These are phyloP conservation scores for Loriculus beryllinus DNA, from an alignment of 2,797 vertebrate genomes.

Conservation along the genomic window DNA sequence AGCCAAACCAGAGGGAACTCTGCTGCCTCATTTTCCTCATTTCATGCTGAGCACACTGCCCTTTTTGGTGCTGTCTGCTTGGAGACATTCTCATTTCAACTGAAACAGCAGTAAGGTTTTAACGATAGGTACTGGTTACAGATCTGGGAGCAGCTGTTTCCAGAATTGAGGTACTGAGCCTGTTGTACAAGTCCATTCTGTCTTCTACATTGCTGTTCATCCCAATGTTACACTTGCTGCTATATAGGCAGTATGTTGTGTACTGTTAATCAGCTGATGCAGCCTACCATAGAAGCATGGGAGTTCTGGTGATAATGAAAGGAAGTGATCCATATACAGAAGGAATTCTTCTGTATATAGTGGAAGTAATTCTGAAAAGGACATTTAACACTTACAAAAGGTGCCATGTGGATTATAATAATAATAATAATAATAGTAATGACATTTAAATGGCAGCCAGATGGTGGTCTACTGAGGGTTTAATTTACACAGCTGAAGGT, in stretches of 20 bases:
- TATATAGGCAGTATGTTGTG: neutral
- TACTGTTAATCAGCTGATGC: neutral
- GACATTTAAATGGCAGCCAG: neutral
- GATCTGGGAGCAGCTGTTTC: neutral
- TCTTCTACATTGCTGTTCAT: neutral
- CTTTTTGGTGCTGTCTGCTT: neutral
- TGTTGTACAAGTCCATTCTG: neutral
- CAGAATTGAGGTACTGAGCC: neutral
- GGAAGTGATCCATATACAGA: neutral
- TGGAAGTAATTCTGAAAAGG: neutral
- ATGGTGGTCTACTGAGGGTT: neutral
- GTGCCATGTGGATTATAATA: neutral
- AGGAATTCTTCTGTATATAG: neutral
- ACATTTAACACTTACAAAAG: neutral
- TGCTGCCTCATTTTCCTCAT: neutral
- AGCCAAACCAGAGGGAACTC: neutral
- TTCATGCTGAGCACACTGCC: neutral
- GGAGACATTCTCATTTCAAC: neutral
- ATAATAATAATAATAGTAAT: neutral
- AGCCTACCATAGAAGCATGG: neutral
- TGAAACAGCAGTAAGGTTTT: neutral
- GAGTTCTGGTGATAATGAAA: neutral
- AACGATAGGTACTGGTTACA: neutral
- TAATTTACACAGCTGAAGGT: conserved; percentile 12
- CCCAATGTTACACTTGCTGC: accelerated